These are phyloP conservation scores for Astyanax mexicanus DNA, from an alignment of 2,797 vertebrate genomes.

Conservation along the genomic window DNA sequence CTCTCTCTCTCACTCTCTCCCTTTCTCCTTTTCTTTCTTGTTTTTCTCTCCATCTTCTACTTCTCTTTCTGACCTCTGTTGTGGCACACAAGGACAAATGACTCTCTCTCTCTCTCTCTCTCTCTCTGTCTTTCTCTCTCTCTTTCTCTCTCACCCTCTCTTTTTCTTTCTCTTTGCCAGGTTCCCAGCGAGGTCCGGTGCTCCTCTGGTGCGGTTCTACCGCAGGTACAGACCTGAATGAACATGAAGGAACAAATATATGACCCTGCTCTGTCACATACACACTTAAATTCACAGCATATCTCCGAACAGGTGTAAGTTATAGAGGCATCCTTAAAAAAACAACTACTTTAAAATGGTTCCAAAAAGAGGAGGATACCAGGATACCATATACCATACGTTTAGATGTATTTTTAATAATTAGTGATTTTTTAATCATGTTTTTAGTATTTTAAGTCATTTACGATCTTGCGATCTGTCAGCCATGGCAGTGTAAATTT, in stretches of 20 bases:
- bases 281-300: background rate
- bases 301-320: background rate
- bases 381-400: too few species aligned
- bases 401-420: too few species aligned
- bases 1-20: conserved; percentile 14
- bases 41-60: too few species aligned
- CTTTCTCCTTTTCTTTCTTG: conserved; percentile 29
- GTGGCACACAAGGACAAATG: conserved; percentile 55
- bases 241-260: background rate
- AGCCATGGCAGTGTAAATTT: too few species aligned
- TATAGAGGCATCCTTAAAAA: too few species aligned
- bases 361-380: too few species aligned
- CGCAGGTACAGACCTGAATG: conserved; percentile 34
- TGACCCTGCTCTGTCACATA: background rate
- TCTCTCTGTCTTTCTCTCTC: conserved; percentile 11
- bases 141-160: conserved; percentile 14
- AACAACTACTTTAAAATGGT: too few species aligned
- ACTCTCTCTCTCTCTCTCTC: conserved; percentile 17
- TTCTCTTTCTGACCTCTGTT: conserved; percentile 51
- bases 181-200: too few species aligned
- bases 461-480: too few species aligned
- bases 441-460: too few species aligned
- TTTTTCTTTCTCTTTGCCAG: background rate
- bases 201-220: conserved; percentile 11
- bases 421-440: too few species aligned